Evolutionary conservation across 2,797 vertebrate genomes (phyloP), one percentile per base, ranked within the genome.

Genomic region (Staurois parvus): DNA sequence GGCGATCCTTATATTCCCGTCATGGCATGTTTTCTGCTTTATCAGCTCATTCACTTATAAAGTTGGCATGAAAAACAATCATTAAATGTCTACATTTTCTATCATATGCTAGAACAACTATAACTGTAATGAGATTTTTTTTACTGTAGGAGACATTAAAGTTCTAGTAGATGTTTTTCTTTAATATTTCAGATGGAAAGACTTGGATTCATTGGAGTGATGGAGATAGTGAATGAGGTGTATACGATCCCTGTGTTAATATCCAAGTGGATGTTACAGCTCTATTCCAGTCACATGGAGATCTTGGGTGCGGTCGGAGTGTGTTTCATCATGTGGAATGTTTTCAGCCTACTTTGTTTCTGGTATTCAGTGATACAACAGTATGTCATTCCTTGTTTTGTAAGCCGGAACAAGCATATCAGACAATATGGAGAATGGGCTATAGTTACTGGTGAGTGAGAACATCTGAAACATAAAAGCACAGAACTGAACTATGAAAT

Each of bases 341-440:
- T 93, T 10, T 85, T 95, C 2, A 87, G 93, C 0, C 88, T 98
- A 29, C 80, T 95, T 0, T 88, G 91, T 24, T 92, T 94, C 90
- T 95, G 96, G 34, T 98, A 95, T 90, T 90, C 90, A 3, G 48
- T 95, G 7, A 87, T 98, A 45, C 92, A 96, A 89, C 90, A 98
- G 83, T 96, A 99, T 75, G 92, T 97, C 28, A 88, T 97, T 26
- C 96, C 97, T 0, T 94, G 92, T 67, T 90, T 99, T 79, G 89
- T 94, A 0, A 77, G 89, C 0, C 87, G 90, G 29, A 85, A 88
- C n/a, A 95, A 95, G 88, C 93, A 98, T 4, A 88, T 90, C 79
- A 95, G 93, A 45, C 94, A 85, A 48, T 99, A 96, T 7, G 98
- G 98, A 76, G 93, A 93, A 83, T 99, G 98, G 98, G 98, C 98